Base-by-base conservation (phyloP, 53 echinoderm and acorn worm species). In the Astropecten irregularis region DNA sequence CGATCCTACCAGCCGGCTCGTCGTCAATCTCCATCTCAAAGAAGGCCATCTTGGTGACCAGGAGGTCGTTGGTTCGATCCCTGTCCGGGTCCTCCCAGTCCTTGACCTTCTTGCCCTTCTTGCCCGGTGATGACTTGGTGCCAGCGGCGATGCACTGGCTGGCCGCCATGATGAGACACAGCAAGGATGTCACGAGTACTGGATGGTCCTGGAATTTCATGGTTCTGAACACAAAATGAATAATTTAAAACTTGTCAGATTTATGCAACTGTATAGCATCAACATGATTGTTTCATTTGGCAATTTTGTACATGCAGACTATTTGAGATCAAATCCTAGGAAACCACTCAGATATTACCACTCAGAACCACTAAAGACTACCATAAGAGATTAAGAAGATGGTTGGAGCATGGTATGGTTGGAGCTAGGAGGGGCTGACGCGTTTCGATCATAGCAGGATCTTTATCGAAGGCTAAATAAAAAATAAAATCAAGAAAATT, bases 11-110 rank as follows among this genome's bases (percentile, higher is more conserved):
- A 16, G 79, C 73, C 11, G 87, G 92, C 46, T 92, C 92, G 36
- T 95, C 95, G 47, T 95, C 92, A 11, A 95, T 88, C 39, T 92
- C 95, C 67, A 95, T 88, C 1, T 95, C 88, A 53, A 95, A 95
- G 88, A 87, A 95, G 20, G 69, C 95, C 63, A 87, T 95, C 77
- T 95, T 95, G 52, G 95, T 95, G 22, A 95, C 92, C 49, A 95
- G 42, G 31, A 95, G 81, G 49, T 95, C 95, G 38, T 92, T 92
- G 51, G 76, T 76, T 39, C 67, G 77, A 31, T 93, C 90, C 26
- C 93, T 68, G 44, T 90, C 93, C 4, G 93, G 70, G 6, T 93
- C 93, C 26, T 93, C 93, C 93, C 93, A 93, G 20, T 87, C 87
- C 72, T 93, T 93, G 64, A 63, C 30, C 29, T 84, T 83, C 72